phyloP scores from a whole-genome alignment of 2,797 vertebrate genomes.

The Cynodonichthys magdalenae region DNA sequence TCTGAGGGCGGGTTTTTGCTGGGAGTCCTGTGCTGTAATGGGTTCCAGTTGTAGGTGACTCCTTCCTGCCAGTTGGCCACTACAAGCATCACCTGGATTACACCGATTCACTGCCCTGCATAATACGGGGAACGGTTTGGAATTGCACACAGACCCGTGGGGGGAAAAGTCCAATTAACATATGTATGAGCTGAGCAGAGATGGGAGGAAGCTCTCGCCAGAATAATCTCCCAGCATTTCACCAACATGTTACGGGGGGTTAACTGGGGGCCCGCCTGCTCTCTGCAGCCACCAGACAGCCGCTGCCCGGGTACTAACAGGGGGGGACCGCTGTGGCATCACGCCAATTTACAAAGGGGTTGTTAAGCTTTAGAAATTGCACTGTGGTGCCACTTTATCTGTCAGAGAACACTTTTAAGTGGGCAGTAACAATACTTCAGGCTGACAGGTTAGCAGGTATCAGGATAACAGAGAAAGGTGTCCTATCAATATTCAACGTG shows the following conservation, averaged over 20 bases:
- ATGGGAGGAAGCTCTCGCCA: constrained; percentile 58
- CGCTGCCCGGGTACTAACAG: constrained; percentile 20
- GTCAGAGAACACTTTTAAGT: constrained; percentile 41
- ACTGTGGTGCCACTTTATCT: constrained; percentile 19
- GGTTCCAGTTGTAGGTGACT: constrained; percentile 41
- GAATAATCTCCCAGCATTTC: constrained; percentile 69
- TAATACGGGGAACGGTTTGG: constrained; percentile 64
- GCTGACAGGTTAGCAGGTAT: constrained; percentile 32
- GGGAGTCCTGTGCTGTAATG: constrained; percentile 44
- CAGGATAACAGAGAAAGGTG: constrained; percentile 25
- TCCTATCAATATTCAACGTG: constrained; percentile 6
- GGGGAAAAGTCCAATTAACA: constrained; percentile 72
- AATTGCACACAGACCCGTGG: constrained; percentile 62
- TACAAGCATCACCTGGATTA: constrained; percentile 67
- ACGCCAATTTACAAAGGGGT: constrained; percentile 18
- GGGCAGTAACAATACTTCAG: constrained; percentile 43
- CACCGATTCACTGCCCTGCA: constrained; percentile 63
- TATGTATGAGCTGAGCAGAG: constrained; percentile 74
- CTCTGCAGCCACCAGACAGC: constrained; percentile 21
- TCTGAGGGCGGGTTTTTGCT: constrained; percentile 43
- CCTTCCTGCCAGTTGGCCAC: constrained; percentile 56
- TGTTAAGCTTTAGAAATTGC: constrained; percentile 40
- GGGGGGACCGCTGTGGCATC: constrained; percentile 19
- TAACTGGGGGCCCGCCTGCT: constrained; percentile 47
- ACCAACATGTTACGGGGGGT: constrained; percentile 49